These are phyloP conservation scores for Hiodon alosoides DNA, from an alignment of 2,113 vertebrate species.

Conservation along the genomic window DNA sequence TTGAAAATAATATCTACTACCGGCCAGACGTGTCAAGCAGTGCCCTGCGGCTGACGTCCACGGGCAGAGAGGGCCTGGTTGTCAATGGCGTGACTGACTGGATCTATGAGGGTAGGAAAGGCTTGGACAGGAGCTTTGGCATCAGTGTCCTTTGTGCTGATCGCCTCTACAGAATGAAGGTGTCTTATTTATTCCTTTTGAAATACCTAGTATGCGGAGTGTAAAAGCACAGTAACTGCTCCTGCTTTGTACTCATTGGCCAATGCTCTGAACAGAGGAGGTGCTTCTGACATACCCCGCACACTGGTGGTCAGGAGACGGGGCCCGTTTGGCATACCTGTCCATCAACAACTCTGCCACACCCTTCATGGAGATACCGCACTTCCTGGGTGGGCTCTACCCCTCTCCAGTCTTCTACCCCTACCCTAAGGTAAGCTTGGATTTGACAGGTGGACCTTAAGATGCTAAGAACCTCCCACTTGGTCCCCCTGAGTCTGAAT, in stretches of 20 bases:
- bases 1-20: constrained; percentile 73
- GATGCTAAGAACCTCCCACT: neutral
- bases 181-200: neutral
- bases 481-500: neutral
- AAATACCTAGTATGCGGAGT: neutral
- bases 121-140: neutral
- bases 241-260: neutral
- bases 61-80: constrained; percentile 50
- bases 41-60: constrained; percentile 59
- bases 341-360: constrained; percentile 73
- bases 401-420: constrained; percentile 62
- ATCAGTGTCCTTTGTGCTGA: neutral
- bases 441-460: neutral
- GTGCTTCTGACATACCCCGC: constrained; percentile 58
- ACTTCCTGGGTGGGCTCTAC: constrained; percentile 68
- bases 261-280: constrained; percentile 57
- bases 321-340: constrained; percentile 66
- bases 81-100: constrained; percentile 70
- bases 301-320: constrained; percentile 74
- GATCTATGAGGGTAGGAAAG: constrained; percentile 66
- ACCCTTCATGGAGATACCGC: constrained; percentile 71
- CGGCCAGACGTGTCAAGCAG: constrained; percentile 52
- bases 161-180: neutral
- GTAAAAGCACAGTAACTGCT: neutral
- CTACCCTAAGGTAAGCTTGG: constrained; percentile 66